Percentiles rank a stretch among this genome's conserved stretches.
Evolutionary conservation across 2,113 vertebrate species (phyloP).

Genomic region (Plestiodon gilberti): DNA sequence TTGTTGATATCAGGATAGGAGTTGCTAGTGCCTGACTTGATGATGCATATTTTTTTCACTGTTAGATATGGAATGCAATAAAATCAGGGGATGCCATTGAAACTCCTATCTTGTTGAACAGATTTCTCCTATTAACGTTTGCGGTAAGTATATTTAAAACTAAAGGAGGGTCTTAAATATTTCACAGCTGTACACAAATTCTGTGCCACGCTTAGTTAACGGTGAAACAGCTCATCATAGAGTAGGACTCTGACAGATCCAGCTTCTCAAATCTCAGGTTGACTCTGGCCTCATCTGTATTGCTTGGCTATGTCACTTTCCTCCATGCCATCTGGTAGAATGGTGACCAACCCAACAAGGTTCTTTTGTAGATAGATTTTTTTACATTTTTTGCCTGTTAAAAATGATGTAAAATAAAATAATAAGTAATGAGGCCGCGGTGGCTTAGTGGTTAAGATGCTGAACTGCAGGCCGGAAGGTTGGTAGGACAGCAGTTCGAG

Average conservation of each 20-base stretch:
- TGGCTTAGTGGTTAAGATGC: too few relatives aligned
- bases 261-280: not conserved
- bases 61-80: conserved; percentile 92
- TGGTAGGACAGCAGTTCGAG: too few relatives aligned
- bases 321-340: not conserved
- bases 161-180: not conserved
- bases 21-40: not conserved
- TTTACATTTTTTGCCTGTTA: not conserved
- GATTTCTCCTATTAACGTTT: conserved; percentile 93
- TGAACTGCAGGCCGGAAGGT: too few relatives aligned
- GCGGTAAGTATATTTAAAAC: conserved; percentile 82
- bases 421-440: too few relatives aligned
- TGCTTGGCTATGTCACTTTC: not conserved
- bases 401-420: too few relatives aligned
- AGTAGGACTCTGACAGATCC: too few relatives aligned
- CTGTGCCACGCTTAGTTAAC: not conserved
- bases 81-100: conserved; percentile 87
- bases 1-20: not conserved
- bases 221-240: not conserved
- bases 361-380: not conserved
- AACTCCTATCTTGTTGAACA: conserved; percentile 88
- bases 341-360: not conserved
- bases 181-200: not conserved
- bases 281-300: not conserved
- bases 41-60: conserved; percentile 22